phyloP scores from a whole-genome alignment of 2,797 vertebrate genomes.

The Dromococcyx pavoninus region DNA sequence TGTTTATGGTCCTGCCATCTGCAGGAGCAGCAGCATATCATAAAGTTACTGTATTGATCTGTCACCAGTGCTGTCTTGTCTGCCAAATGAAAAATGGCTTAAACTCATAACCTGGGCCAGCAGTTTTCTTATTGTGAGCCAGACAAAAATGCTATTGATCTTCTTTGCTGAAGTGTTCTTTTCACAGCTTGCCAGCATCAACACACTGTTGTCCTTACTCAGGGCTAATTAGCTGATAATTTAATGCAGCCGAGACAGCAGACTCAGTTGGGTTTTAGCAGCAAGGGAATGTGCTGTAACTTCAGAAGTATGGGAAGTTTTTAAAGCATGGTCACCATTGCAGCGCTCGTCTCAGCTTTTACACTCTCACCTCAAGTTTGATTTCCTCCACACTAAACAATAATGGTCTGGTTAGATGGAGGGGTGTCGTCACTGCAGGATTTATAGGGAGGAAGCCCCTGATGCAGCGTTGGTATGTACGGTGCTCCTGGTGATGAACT shows the following conservation, averaged over 20 bases:
- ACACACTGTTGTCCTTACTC: slow-evolving; percentile 64
- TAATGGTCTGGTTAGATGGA: background rate
- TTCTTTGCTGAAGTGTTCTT: slow-evolving; percentile 66
- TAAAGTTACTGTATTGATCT: slow-evolving; percentile 68
- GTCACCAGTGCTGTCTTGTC: slow-evolving; percentile 57
- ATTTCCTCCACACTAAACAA: slow-evolving; percentile 5
- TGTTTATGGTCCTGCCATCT: slow-evolving; percentile 58
- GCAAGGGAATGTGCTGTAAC: background rate
- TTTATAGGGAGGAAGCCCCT: background rate
- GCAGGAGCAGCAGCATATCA: slow-evolving; percentile 45
- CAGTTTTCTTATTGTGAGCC: slow-evolving; percentile 65
- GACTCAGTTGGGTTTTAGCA: slow-evolving; percentile 28
- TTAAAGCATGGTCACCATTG: background rate
- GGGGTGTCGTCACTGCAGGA: background rate
- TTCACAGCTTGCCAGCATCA: slow-evolving; percentile 72
- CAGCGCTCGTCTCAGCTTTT: slow-evolving; percentile 2
- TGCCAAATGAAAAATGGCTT: slow-evolving; percentile 66
- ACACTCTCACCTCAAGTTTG: background rate
- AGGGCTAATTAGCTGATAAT: slow-evolving; percentile 75
- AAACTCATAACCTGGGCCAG: slow-evolving; percentile 64
- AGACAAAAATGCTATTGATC: slow-evolving; percentile 71
- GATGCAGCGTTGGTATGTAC: background rate
- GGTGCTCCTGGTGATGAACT: background rate
- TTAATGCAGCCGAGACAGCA: slow-evolving; percentile 66
- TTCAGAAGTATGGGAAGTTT: background rate